Percentiles rank a stretch among this genome's conserved stretches.
phyloP scores from a whole-genome alignment of 2,113 vertebrate species.

The Semnopithecus entellus region DNA sequence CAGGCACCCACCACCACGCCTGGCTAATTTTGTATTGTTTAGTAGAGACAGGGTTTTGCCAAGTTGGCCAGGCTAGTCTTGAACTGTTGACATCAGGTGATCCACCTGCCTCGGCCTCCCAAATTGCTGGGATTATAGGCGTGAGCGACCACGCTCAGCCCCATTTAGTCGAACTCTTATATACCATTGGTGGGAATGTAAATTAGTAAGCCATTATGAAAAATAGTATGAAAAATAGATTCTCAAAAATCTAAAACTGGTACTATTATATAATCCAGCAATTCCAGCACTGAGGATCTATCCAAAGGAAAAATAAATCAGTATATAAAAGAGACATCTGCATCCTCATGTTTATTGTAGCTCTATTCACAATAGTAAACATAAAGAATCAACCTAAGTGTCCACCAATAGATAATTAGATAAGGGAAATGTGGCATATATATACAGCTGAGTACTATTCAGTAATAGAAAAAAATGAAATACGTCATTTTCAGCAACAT shows the following conservation, averaged over 20 bases:
- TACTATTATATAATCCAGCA: background rate
- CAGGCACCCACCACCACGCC: too few relatives aligned
- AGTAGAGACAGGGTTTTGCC: too few relatives aligned
- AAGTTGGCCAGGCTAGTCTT: too few relatives aligned
- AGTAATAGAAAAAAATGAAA: background rate
- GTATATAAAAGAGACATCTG: background rate
- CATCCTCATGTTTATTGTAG: background rate
- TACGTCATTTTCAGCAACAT: background rate
- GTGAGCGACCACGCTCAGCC: too few relatives aligned
- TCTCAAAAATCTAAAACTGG: background rate
- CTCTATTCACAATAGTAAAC: background rate
- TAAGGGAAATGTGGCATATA: background rate
- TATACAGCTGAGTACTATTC: background rate
- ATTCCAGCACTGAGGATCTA: background rate
- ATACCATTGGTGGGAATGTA: background rate
- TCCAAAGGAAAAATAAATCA: background rate
- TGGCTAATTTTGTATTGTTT: too few relatives aligned
- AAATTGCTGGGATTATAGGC: too few relatives aligned
- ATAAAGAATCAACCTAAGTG: background rate
- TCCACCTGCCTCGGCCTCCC: too few relatives aligned
- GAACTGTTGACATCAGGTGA: too few relatives aligned
- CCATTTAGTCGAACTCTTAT: background rate
- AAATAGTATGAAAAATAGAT: background rate
- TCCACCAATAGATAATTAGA: background rate
- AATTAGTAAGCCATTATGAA: background rate